Conservation (phyloP, 2,113 vertebrate genomes). For the Prietella phreatophila region DNA sequence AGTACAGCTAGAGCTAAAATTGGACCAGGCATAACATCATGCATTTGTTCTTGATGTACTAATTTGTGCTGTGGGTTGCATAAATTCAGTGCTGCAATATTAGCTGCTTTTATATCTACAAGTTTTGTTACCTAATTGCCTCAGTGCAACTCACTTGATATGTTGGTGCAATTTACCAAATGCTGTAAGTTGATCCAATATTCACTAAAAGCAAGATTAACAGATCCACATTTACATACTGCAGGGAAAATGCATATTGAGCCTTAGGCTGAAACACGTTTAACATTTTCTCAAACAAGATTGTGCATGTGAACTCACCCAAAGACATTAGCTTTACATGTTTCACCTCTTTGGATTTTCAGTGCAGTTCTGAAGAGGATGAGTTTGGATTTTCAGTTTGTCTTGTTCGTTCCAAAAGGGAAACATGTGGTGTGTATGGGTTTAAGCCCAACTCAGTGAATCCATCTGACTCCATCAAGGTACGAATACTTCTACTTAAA, state of each 20-base stretch:
- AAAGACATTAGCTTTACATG: conserved; percentile 40
- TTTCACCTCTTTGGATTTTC: conserved; percentile 12
- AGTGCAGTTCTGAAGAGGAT: conserved; percentile 7
- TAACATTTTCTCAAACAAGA: background rate
- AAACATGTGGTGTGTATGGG: conserved; percentile 7
- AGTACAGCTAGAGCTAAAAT: background rate
- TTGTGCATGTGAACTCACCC: conserved; percentile 36
- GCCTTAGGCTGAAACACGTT: conserved; percentile 1
- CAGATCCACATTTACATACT: background rate
- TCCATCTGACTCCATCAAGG: conserved; percentile 32
- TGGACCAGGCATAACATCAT: background rate
- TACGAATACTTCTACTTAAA: conserved; percentile 14
- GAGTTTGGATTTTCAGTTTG: conserved; percentile 1
- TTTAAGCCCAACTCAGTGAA: conserved; percentile 35
- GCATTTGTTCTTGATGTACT: background rate
- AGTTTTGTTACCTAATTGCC: background rate
- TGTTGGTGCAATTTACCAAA: background rate
- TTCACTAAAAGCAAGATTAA: background rate
- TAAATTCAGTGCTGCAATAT: background rate
- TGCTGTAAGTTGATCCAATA: background rate
- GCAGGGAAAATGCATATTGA: conserved; percentile 1
- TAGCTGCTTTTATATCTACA: background rate
- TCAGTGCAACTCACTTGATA: background rate
- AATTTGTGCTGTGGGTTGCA: background rate
- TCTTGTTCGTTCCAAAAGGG: conserved; percentile 13